These are phyloP conservation scores for Lithophane semibrunnea DNA, from an alignment of 2,888 invertebrate species.

Conservation along the genomic window DNA sequence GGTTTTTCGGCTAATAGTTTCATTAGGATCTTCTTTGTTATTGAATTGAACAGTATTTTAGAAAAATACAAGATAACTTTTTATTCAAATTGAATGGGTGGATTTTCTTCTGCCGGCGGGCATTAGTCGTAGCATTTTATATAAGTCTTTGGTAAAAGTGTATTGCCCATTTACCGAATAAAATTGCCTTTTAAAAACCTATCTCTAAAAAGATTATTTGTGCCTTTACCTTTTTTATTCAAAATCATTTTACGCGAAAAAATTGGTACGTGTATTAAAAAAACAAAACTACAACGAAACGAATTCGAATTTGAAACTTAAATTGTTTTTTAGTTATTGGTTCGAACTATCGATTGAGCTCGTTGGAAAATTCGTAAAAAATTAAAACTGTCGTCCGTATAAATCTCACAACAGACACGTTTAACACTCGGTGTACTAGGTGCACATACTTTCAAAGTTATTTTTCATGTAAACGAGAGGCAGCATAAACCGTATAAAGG, in stretches of 20 bases:
- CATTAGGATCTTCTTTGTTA: slow-evolving; percentile 46
- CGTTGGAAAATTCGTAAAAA: slow-evolving; percentile 30
- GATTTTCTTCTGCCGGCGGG: slow-evolving; percentile 27
- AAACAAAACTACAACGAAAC: slow-evolving; percentile 13
- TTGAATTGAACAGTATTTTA: slow-evolving; percentile 35
- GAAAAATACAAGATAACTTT: slow-evolving; percentile 33
- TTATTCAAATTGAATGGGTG: slow-evolving; percentile 49
- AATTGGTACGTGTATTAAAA: no score
- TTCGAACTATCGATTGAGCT: slow-evolving; percentile 10
- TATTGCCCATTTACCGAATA: slow-evolving; percentile 43
- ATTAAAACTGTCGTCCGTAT: slow-evolving; percentile 17
- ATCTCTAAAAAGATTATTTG: slow-evolving; percentile 3
- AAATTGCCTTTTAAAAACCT: slow-evolving; percentile 34
- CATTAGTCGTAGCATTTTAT: slow-evolving; percentile 32
- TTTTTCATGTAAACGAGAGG: slow-evolving; percentile 70
- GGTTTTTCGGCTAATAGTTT: slow-evolving; percentile 61
- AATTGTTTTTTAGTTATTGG: slow-evolving; percentile 12
- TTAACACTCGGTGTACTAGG: slow-evolving; percentile 58
- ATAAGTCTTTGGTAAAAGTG: slow-evolving; percentile 25
- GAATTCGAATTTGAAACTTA: slow-evolving; percentile 38
- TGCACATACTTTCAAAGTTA: slow-evolving; percentile 67
- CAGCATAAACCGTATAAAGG: slow-evolving; percentile 53
- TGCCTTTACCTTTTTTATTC: not conserved
- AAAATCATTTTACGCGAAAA: no score
- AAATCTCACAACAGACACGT: slow-evolving; percentile 45